Percentiles rank a stretch among this genome's conserved stretches.
phyloP scores from a whole-genome alignment of 2,113 vertebrate genomes.

The Rhinogobius similis region DNA sequence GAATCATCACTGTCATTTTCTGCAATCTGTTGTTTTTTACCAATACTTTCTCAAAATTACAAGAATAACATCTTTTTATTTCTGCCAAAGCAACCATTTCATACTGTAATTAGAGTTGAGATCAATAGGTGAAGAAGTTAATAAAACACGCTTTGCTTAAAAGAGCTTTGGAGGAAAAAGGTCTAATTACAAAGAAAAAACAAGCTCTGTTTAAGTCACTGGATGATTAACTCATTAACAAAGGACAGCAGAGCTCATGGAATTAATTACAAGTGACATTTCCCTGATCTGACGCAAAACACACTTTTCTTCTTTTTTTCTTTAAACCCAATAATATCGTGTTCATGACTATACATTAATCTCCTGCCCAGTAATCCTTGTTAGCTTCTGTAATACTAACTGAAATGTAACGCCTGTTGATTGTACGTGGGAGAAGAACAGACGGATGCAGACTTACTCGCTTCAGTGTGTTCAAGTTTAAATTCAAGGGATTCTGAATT shows the following conservation, averaged over 20 bases:
- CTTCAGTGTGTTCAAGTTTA: background rate
- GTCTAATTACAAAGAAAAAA: background rate
- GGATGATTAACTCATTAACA: constrained; percentile 11
- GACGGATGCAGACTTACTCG: background rate
- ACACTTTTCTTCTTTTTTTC: background rate
- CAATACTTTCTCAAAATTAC: too few relatives aligned
- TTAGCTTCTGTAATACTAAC: background rate
- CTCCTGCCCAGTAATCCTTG: background rate
- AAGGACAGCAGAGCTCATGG: background rate
- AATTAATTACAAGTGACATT: constrained; percentile 5
- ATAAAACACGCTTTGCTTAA: background rate
- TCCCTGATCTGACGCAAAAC: constrained; percentile 1
- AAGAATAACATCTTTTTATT: too few relatives aligned
- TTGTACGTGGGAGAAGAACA: background rate
- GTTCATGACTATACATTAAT: background rate
- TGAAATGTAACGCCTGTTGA: background rate
- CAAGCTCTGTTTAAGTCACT: background rate
- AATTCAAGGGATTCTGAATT: background rate
- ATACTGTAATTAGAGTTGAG: background rate
- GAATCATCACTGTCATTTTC: too few relatives aligned
- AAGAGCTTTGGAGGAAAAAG: background rate
- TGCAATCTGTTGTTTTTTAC: too few relatives aligned
- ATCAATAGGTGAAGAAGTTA: background rate
- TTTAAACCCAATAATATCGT: background rate
- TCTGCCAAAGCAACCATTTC: background rate